These are phyloP conservation scores for Anguilla marmorata DNA, from an alignment of 2,797 vertebrate species.

Conservation along the genomic window DNA sequence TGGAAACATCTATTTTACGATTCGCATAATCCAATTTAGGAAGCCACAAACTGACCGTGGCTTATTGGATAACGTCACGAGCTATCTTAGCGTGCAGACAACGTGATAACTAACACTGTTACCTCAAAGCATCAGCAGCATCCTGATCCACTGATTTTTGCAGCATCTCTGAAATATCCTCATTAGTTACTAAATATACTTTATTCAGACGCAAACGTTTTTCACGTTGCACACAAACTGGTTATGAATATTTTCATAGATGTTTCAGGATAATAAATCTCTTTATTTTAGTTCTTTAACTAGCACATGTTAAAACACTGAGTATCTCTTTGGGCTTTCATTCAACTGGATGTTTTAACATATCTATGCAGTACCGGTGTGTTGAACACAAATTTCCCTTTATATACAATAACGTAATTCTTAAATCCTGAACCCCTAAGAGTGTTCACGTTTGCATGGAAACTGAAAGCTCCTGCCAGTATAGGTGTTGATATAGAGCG, in stretches of 20 bases:
- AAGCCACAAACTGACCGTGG: neutral
- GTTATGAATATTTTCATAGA: neutral
- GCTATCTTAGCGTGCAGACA: neutral
- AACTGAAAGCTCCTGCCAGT: neutral
- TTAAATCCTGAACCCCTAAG: too few relatives aligned
- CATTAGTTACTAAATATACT: neutral
- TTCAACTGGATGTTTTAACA: neutral
- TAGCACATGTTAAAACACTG: neutral
- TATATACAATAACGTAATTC: too few relatives aligned
- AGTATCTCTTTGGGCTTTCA: neutral
- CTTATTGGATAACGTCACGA: neutral
- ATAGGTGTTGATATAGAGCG: neutral
- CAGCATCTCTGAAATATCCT: neutral
- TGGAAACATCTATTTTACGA: neutral
- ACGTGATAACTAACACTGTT: neutral
- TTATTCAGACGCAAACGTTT: neutral
- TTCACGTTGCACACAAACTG: neutral
- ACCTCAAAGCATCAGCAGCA: too few relatives aligned
- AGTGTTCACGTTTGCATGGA: too few relatives aligned
- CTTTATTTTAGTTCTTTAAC: neutral
- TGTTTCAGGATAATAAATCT: neutral
- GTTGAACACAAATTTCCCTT: too few relatives aligned
- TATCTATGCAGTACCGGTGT: too few relatives aligned
- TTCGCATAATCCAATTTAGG: neutral
- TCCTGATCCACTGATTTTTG: neutral